Percentiles rank a stretch among this genome's conserved stretches.
phyloP scores from a whole-genome alignment of 2,113 vertebrate species.

The Albula glossodonta region DNA sequence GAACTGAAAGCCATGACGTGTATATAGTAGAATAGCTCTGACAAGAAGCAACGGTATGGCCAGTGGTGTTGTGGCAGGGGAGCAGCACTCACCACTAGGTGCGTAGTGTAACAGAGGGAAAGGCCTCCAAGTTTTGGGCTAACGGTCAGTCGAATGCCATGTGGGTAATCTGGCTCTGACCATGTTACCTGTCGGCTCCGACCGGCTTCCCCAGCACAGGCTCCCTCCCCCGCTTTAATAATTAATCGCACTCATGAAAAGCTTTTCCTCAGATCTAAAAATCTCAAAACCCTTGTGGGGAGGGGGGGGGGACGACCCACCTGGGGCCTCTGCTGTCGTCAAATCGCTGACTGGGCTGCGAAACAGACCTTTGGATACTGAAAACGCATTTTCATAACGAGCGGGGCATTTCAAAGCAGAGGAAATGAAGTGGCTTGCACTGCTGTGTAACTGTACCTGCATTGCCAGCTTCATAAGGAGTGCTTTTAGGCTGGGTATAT shows the following conservation, averaged over 20 bases:
- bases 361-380: neutral
- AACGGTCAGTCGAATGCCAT: neutral
- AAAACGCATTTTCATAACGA: neutral
- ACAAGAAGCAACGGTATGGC: neutral
- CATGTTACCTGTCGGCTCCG: too few species aligned
- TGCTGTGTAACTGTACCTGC: neutral
- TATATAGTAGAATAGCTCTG: neutral
- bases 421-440: neutral
- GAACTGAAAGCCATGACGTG: neutral
- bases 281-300: neutral
- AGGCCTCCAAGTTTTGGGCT: neutral
- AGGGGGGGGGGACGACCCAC: neutral
- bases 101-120: neutral
- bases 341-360: neutral
- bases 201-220: neutral
- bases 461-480: too few species aligned
- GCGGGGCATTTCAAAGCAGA: neutral
- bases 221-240: neutral
- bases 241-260: neutral
- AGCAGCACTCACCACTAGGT: neutral
- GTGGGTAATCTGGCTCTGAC: neutral
- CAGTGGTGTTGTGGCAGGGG: neutral
- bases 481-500: too few species aligned
- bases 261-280: neutral
- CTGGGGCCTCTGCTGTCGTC: neutral